Base-by-base conservation (phyloP, 2,797 vertebrate species). In the Brachymystax lenok region DNA sequence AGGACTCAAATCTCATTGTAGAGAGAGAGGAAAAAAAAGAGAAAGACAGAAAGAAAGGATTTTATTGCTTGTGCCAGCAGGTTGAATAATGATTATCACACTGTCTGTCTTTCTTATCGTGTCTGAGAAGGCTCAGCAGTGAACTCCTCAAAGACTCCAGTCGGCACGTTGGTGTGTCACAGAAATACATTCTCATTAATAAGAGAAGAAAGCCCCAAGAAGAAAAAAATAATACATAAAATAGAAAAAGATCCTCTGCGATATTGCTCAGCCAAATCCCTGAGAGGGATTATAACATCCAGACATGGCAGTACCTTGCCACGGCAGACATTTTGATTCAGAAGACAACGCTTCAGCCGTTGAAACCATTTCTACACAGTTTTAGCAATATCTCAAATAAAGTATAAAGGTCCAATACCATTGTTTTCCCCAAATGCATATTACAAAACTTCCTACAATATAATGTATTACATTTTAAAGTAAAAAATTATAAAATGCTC, bases 31-130 rank as follows among this genome's bases (percentile, higher is more conserved):
- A 67, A 64, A 19, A 19, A 2, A 75, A 54, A 86, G 85, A 54
- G 24, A 80, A 70, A 64, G 61, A 56, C 70, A 67, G 77, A 70
- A 77, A 78, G 82, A 85, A 80, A 74, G 64, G 79, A 83, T 87
- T 90, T 89, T 93, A 92, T 92, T 92, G 92, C 92, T 92, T 88
- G 91, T 89, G 92, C 90, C 92, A 93, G 92, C 92, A 94, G 92
- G 92, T 92, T 93, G 87, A 91, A 92, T 91, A 93, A 91, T 91
- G 85, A 91, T 93, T 91, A 93, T 93, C 89, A 89, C 73, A 81
- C 87, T 90, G 90, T 89, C 90, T 90, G 88, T 77, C 90, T 82
- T 81, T 85, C 81, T 84, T 83, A 83, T 80, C 76, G 73, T 74
- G 80, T 82, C 76, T 73, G 64, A 75, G 70, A 82, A 87, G 87